Evolutionary conservation across 1,140 invertebrate genomes (phyloP), one percentile per base, ranked within the genome.

Genomic region (Cephus cinctus): DNA sequence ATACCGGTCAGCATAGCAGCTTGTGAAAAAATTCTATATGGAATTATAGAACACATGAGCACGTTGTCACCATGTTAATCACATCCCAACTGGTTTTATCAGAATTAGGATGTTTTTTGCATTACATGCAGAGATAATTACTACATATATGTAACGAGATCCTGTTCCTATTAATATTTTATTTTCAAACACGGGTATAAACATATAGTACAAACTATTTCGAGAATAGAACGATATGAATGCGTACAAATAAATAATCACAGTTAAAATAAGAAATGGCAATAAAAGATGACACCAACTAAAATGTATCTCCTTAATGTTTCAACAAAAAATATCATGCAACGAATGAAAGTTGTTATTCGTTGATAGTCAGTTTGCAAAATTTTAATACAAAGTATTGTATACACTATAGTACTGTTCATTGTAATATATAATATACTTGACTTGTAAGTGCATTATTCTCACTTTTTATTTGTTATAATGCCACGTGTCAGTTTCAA

Each of bases 201-300:
- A 8, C 12, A 9, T 9, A 30, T 30, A 30, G 27, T 30, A 30
- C 12, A 30, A 30, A 30, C 27, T 9, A 30, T 8, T 30, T 9
- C 12, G 27, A 30, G 12, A 30, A 30, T 30, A 36, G 15, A 36
- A 36, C 4, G 34, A 36, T 14, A 36, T 36, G 34, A 5, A 36
- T 36, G 19, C 9, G 11, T 11, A 15, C 14, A 30, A 52, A 52
- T 43, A 52, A 43, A 47, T 52, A 52, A 52, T 52, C 50, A 52
- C 50, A 52, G 50, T 38, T 44, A 38, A n/a, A 45, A 19, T 35
- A 52, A 47, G 19, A 27, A 47, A 52, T 52, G 50, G 50, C 50
- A 52, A 52, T 42, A 36, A 47, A 20, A 47, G 36, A 48, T 18
- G 35, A 15, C 22, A 34, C 14, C 18, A 41, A 19, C 14, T 38